phyloP scores from a whole-genome alignment of 2,113 vertebrate genomes.

The Callionymus lyra region DNA sequence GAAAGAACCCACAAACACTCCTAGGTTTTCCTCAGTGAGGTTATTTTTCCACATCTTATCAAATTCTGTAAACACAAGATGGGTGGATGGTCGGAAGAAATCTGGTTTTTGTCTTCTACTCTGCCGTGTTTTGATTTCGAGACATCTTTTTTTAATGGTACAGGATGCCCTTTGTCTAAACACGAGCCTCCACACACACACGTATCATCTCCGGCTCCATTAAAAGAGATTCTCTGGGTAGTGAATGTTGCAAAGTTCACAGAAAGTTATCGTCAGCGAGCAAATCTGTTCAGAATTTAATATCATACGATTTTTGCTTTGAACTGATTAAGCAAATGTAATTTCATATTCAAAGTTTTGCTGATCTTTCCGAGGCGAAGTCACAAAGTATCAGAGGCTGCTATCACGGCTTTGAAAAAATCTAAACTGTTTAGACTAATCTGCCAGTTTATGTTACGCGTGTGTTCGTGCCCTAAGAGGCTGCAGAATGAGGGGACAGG shows the following conservation, averaged over 20 bases:
- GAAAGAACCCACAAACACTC: too few relatives aligned
- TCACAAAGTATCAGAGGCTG: constrained; percentile 16
- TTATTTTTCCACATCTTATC: constrained; percentile 10
- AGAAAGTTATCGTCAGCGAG: too few relatives aligned
- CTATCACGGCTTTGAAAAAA: constrained; percentile 36
- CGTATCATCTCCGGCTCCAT: too few relatives aligned
- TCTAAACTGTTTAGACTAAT: constrained; percentile 51
- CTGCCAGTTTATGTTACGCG: constrained; percentile 51
- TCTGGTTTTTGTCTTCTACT: constrained; percentile 41
- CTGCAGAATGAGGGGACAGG: constrained; percentile 30
- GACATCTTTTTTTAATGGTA: constrained; percentile 19
- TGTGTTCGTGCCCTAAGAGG: constrained; percentile 39
- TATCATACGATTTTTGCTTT: too few relatives aligned
- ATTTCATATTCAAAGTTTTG: too few relatives aligned
- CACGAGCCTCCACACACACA: constrained; percentile 24
- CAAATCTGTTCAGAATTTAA: too few relatives aligned
- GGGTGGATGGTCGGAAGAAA: constrained; percentile 13
- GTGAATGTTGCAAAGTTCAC: too few relatives aligned
- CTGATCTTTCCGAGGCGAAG: constrained; percentile 9
- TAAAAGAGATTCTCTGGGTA: too few relatives aligned
- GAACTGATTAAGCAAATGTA: too few relatives aligned
- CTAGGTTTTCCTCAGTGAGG: too few relatives aligned
- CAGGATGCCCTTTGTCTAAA: constrained; percentile 57
- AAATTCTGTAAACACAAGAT: constrained; percentile 18
- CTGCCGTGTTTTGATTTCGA: constrained; percentile 7